Conservation (phyloP, 1,140 invertebrate genomes). For the Linepithema humile region DNA sequence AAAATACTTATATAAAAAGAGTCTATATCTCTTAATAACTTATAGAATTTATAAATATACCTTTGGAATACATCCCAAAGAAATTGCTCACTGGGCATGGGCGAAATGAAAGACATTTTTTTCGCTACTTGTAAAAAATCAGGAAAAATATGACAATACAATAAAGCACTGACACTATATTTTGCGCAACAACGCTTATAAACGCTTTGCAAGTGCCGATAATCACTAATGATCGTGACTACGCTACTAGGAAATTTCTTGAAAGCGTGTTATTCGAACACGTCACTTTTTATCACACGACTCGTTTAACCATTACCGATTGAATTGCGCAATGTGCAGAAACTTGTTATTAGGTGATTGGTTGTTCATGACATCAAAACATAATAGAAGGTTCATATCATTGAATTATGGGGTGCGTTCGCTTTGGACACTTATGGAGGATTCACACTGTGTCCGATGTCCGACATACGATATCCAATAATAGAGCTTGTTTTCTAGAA, state of each 20-base stretch:
- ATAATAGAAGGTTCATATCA: too few species aligned
- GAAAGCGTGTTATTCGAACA: neutral
- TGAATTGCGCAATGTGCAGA: neutral
- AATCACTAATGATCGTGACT: neutral
- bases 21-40: neutral
- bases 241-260: neutral
- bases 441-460: too few species aligned
- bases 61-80: slow-evolving; percentile 92
- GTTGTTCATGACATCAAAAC: neutral
- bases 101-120: slow-evolving; percentile 85
- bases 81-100: slow-evolving; percentile 91
- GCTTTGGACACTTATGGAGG: too few species aligned
- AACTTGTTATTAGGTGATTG: neutral
- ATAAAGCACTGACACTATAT: neutral
- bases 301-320: neutral
- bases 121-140: neutral
- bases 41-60: slow-evolving; percentile 80
- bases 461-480: too few species aligned
- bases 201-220: neutral
- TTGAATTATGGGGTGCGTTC: too few species aligned
- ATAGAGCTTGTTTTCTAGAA: too few species aligned
- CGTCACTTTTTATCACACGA: slow-evolving; percentile 24
- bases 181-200: neutral
- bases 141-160: neutral
- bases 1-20: neutral